Percentiles rank a stretch among this genome's conserved stretches.
Conservation (phyloP, 2,113 vertebrate species). For the Pseudorhombus dupliciocellatus region DNA sequence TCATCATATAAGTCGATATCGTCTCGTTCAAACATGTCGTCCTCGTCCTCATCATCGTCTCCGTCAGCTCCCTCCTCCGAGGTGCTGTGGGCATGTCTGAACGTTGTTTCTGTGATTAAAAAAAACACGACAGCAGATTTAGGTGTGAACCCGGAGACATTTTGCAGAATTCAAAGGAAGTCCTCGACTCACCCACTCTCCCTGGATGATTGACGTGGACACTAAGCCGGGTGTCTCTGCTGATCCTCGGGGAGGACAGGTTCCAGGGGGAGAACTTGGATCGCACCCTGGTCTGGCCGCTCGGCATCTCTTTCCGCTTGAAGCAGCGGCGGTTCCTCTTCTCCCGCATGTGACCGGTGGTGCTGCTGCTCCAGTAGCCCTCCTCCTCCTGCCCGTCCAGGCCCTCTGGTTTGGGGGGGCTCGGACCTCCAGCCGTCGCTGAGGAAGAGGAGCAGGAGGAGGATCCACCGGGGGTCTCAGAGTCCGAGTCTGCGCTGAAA, state of each 20-base stretch:
- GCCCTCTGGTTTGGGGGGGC: conserved; percentile 51
- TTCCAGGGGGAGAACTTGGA: conserved; percentile 86
- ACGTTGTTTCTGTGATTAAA: conserved; percentile 55
- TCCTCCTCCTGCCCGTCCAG: conserved; percentile 73
- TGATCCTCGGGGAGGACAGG: conserved; percentile 81
- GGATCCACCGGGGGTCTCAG: conserved; percentile 71
- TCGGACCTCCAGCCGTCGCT: conserved; percentile 58
- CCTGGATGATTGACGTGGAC: conserved; percentile 61
- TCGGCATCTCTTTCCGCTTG: conserved; percentile 74
- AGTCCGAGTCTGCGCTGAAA: conserved; percentile 80
- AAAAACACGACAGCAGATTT: not conserved
- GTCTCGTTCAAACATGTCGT: conserved; percentile 59
- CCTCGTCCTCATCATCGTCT: conserved; percentile 59
- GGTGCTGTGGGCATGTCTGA: conserved; percentile 45
- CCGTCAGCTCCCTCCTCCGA: conserved; percentile 77
- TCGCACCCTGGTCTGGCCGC: conserved; percentile 58
- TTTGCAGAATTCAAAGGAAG: not conserved
- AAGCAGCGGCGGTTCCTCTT: conserved; percentile 74
- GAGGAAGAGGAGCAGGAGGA: conserved; percentile 80
- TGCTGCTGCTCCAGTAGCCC: conserved; percentile 73
- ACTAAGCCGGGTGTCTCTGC: conserved; percentile 69
- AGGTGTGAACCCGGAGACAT: fast-evolving
- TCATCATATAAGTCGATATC: conserved; percentile 64
- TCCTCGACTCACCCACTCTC: conserved; percentile 61
- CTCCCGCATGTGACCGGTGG: conserved; percentile 50